Base-by-base conservation (phyloP, 2,113 vertebrate species). In the Neodontobutis hainanensis region DNA sequence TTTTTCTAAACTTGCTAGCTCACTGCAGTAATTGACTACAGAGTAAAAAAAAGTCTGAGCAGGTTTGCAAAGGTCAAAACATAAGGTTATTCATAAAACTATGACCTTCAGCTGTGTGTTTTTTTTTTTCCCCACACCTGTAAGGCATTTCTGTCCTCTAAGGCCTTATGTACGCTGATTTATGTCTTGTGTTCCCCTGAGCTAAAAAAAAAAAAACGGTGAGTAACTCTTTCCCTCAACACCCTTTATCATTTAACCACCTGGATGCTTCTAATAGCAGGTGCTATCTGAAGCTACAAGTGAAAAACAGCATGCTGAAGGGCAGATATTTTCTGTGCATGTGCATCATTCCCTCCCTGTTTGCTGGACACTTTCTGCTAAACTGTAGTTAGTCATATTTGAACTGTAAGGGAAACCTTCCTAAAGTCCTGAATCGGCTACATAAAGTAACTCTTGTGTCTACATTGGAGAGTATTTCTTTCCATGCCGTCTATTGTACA, bases 201-300 rank as follows among this genome's bases (percentile, higher is more conserved):
- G 11, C 46, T 58, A 32, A 16, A n/a, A 48, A 55, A 65, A n/a
- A 34, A 38, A 5, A 57, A 0, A 10, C n/a, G 27, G 6, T 61
- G 60, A 70, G 32, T 36, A 68, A 47, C 63, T 48, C 51, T n/a
- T 61, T 16, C 19, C 62, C 45, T 46, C 11, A 35, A 49, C 76
- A 67, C 50, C 14, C 35, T 68, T 32, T n/a, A 40, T 52, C 52
- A 8, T 34, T 43, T 59, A 45, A 43, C 8, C 19, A 35, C 49
- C n/a, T n/a, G n/a, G n/a, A 74, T 60, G 50, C 70, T 51, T 73
- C 19, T 51, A 62, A 63, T 19, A 57, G 61, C 51, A 64, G 60
- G 56, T 71, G 60, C 49, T 70, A 40, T 57, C 27, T 9, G 6
- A 32, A 61, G 70, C 46, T n/a, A 14, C 12, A 53, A 7, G 44